phyloP scores from a whole-genome alignment of 1,140 invertebrate genomes.

The Gyrodactylus bullatarudis region DNA sequence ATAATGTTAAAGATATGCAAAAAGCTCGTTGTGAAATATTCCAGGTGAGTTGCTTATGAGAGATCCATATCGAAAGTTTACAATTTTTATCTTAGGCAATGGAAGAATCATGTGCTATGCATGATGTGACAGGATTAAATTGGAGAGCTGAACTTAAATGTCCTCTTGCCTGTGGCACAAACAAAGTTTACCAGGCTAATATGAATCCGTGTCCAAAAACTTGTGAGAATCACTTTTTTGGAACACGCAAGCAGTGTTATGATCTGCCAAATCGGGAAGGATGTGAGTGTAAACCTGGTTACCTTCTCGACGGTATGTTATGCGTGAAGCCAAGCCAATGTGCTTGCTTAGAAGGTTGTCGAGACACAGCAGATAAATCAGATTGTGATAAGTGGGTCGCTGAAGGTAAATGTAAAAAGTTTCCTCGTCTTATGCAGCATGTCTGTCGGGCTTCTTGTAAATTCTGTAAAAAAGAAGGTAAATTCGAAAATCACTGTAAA shows the following conservation, averaged over 20 bases:
- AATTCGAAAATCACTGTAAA: too few relatives aligned
- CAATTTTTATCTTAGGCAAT: not conserved
- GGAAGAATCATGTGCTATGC: not conserved
- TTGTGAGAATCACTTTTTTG: constrained; percentile 7
- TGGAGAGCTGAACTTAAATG: not conserved
- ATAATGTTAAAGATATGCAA: not conserved
- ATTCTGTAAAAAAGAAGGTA: not conserved
- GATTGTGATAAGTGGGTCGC: constrained; percentile 2
- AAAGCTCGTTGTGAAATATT: not conserved
- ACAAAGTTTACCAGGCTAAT: not conserved
- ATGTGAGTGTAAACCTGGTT: constrained; percentile 3
- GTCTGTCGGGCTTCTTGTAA: not conserved
- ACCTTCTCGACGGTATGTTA: not conserved
- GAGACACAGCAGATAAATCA: not conserved
- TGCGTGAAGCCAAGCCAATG: constrained; percentile 6
- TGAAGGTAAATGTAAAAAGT: constrained; percentile 4
- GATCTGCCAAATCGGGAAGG: constrained; percentile 4
- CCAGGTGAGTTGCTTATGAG: not conserved
- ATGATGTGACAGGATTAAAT: not conserved
- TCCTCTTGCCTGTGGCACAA: not conserved
- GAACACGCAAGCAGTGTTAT: not conserved
- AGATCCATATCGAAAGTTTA: not conserved
- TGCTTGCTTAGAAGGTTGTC: not conserved
- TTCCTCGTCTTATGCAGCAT: not conserved
- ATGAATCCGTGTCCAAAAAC: constrained; percentile 5